phyloP scores from a whole-genome alignment of 1,140 invertebrate genomes.

The Tigriopus japonicus region DNA sequence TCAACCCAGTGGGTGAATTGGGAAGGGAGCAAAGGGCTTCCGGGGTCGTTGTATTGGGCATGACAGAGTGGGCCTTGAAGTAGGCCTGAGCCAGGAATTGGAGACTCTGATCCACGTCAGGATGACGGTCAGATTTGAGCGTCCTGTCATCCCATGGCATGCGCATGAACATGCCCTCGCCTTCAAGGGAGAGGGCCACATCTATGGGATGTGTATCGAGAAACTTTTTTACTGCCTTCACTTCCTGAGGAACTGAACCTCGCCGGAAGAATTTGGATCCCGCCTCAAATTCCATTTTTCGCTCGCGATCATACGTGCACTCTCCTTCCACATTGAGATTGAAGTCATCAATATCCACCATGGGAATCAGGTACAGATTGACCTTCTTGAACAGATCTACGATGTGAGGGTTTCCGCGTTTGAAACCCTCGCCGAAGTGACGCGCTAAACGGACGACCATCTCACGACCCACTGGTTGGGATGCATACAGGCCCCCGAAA shows the following conservation, averaged over 20 bases:
- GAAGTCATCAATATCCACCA: constrained; percentile 22
- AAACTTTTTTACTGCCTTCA: constrained; percentile 18
- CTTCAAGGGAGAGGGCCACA: constrained; percentile 24
- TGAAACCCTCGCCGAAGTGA: constrained; percentile 51
- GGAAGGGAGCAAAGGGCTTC: background rate
- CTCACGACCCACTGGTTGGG: constrained; percentile 64
- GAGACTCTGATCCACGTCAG: constrained; percentile 22
- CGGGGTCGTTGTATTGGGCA: constrained; percentile 12
- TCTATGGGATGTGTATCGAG: constrained; percentile 22
- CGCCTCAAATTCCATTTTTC: constrained; percentile 19
- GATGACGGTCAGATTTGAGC: constrained; percentile 16
- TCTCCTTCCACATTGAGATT: constrained; percentile 17
- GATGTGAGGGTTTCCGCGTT: constrained; percentile 40
- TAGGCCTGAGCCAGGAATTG: constrained; percentile 23
- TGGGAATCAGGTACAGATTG: constrained; percentile 60
- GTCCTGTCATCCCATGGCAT: constrained; percentile 19
- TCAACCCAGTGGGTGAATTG: constrained; percentile 18
- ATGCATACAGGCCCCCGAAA: constrained; percentile 59
- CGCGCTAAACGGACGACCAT: constrained; percentile 56
- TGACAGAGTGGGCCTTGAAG: constrained; percentile 17
- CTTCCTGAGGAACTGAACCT: background rate
- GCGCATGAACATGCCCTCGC: constrained; percentile 26
- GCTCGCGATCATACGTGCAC: constrained; percentile 22
- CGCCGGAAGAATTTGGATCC: constrained; percentile 16
- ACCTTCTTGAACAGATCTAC: constrained; percentile 41